Conservation (phyloP, 1,140 invertebrate species). For the Spodoptera frugiperda region DNA sequence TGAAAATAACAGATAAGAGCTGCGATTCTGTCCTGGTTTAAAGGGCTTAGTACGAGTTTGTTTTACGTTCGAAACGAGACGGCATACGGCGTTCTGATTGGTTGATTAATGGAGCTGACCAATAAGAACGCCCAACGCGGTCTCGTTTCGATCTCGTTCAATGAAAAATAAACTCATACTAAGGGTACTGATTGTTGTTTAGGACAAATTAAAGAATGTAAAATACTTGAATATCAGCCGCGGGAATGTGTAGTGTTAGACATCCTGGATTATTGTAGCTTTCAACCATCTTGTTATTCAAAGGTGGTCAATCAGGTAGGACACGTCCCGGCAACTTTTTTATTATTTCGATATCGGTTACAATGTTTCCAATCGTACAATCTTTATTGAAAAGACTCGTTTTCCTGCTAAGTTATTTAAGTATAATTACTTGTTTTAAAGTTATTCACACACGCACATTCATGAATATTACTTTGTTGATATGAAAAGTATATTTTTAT, state of each 20-base stretch:
- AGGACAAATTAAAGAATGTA: too few species aligned
- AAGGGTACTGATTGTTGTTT: too few species aligned
- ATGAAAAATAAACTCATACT: too few species aligned
- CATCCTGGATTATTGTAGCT: background rate
- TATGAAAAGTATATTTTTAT: conserved; percentile 20
- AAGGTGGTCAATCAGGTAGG: conserved; percentile 11
- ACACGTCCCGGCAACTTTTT: conserved; percentile 31
- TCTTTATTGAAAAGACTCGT: conserved; percentile 41
- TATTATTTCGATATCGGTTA: conserved; percentile 36
- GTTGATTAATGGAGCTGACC: too few species aligned
- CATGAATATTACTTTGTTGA: conserved; percentile 45
- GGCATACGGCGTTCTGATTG: too few species aligned
- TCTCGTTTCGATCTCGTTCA: too few species aligned
- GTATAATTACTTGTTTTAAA: conserved; percentile 49
- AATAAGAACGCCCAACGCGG: too few species aligned
- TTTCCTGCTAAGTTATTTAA: conserved; percentile 41
- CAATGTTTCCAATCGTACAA: conserved; percentile 44
- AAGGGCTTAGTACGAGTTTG: too few species aligned
- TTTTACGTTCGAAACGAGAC: too few species aligned
- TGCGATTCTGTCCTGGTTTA: too few species aligned
- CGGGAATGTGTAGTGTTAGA: conserved; percentile 1
- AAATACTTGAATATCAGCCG: background rate
- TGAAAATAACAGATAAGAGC: too few species aligned
- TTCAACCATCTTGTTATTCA: conserved; percentile 22
- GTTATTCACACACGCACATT: conserved; percentile 26